Evolutionary conservation across 1,140 invertebrate genomes (phyloP).

Genomic region (Macrostomum lignano): DNA sequence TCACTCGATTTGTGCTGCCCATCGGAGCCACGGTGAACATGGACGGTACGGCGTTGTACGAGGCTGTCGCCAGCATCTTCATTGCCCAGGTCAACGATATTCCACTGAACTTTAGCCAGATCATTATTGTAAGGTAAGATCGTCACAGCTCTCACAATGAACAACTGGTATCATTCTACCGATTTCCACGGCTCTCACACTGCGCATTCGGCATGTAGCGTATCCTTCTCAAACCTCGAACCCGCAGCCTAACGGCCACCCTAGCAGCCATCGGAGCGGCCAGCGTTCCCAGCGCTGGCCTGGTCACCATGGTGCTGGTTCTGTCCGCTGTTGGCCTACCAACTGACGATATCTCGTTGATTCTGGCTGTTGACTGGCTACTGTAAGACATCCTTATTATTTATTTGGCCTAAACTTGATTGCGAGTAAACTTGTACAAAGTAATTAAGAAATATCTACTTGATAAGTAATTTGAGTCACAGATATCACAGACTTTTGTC

Average conservation of each 20-base stretch:
- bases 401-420: neutral
- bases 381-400: constrained; percentile 25
- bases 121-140: too few relatives aligned
- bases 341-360: constrained; percentile 34
- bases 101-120: too few relatives aligned
- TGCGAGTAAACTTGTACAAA: neutral
- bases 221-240: too few relatives aligned
- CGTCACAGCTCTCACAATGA: too few relatives aligned
- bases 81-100: constrained; percentile 40
- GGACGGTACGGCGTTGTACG: constrained; percentile 57
- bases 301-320: constrained; percentile 46
- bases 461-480: too few relatives aligned
- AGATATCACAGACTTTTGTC: too few relatives aligned
- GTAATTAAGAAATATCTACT: too few relatives aligned
- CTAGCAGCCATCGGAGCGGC: constrained; percentile 65
- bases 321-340: constrained; percentile 48
- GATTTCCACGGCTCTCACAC: too few relatives aligned
- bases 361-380: constrained; percentile 39
- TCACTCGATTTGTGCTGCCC: constrained; percentile 74
- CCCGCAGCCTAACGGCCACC: constrained; percentile 61
- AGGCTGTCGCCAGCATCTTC: constrained; percentile 38
- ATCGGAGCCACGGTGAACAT: constrained; percentile 41
- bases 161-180: too few relatives aligned
- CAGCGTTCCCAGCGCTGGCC: constrained; percentile 62
- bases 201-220: too few relatives aligned